phyloP scores from a whole-genome alignment of 2,797 vertebrate genomes.

The Taeniopygia guttata region DNA sequence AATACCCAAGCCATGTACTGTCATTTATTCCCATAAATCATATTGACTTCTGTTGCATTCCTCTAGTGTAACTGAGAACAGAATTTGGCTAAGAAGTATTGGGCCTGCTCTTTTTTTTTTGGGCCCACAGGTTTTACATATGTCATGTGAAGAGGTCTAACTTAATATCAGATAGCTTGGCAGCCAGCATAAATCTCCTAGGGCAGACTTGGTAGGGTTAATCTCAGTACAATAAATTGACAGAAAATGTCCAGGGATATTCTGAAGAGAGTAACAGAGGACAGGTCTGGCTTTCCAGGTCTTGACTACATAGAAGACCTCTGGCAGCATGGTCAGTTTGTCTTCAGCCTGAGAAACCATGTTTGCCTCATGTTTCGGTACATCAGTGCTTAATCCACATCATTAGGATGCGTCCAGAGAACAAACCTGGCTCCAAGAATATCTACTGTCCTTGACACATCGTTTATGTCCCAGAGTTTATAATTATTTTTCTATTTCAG shows the following conservation, averaged over 20 bases:
- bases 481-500: background rate
- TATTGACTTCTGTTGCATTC: background rate
- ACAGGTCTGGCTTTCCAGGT: background rate
- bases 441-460: background rate
- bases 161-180: background rate
- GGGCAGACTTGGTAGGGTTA: background rate
- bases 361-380: accelerated
- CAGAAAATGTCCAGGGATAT: background rate
- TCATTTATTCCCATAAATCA: constrained; percentile 8
- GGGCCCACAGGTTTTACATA: background rate
- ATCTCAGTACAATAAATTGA: background rate
- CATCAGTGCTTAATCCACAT: background rate
- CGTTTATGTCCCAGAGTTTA: background rate
- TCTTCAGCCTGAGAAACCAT: background rate
- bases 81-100: background rate
- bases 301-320: background rate
- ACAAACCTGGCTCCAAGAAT: background rate
- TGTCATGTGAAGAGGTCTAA: background rate
- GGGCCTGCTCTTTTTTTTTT: background rate
- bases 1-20: background rate
- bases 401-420: background rate
- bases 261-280: background rate
- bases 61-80: constrained; percentile 1
- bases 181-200: background rate
- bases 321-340: background rate